Conservation (phyloP, 2,797 vertebrate species). For the Onychomys torridus region DNA sequence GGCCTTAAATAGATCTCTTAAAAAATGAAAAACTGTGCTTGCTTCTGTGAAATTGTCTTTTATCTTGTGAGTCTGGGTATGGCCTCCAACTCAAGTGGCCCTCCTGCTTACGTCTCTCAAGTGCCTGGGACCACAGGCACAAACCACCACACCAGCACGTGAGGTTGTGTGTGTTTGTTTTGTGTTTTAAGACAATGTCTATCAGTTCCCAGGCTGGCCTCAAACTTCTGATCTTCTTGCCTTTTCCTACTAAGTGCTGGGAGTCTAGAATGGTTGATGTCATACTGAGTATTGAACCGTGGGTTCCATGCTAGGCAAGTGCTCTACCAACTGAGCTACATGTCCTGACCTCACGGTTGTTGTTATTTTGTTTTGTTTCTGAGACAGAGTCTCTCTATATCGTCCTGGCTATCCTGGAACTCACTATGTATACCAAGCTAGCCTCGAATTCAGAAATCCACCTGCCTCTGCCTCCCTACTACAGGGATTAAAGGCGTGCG, state of each 20-base stretch:
- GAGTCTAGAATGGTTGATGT: background rate
- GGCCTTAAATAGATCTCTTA: background rate
- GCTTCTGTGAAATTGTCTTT: background rate
- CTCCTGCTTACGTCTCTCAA: background rate
- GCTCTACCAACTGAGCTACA: background rate
- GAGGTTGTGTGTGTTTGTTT: background rate
- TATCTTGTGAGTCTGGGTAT: background rate
- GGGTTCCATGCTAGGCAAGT: background rate
- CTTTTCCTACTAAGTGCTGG: background rate
- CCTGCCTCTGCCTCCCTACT: background rate
- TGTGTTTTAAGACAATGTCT: background rate
- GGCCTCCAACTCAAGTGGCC: background rate
- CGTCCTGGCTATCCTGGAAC: background rate
- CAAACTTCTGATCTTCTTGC: background rate
- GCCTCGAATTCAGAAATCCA: background rate
- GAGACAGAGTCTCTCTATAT: background rate
- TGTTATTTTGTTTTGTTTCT: background rate
- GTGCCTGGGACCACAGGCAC: background rate
- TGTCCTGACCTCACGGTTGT: background rate
- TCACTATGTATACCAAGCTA: background rate
- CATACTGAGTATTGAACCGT: background rate
- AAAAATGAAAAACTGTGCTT: background rate
- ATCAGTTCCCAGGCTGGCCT: background rate
- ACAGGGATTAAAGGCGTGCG: background rate
- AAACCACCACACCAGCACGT: background rate